Evolutionary conservation across 2,113 vertebrate species (phyloP).

Genomic region (Callionymus lyra): DNA sequence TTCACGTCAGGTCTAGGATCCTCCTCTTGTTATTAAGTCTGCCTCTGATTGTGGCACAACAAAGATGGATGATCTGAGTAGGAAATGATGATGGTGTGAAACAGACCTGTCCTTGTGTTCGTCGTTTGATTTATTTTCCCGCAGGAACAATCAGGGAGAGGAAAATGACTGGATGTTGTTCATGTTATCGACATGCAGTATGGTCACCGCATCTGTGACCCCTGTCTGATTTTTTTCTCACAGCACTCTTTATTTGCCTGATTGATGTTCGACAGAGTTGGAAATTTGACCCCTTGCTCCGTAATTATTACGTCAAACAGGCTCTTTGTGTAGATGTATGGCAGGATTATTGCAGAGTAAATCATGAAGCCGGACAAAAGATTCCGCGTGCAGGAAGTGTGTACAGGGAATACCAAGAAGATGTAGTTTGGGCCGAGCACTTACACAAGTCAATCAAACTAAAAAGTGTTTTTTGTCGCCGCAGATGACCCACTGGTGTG

Average conservation of each 20-base stretch:
- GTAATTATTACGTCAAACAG: conserved; percentile 11
- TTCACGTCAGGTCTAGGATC: conserved; percentile 5
- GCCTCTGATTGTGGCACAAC: neutral
- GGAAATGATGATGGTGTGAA: conserved; percentile 6
- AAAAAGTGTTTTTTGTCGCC: conserved; percentile 4
- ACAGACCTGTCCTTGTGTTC: conserved; percentile 5
- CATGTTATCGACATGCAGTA: conserved; percentile 7
- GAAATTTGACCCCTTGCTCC: neutral
- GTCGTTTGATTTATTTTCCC: conserved; percentile 21
- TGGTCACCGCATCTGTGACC: conserved; percentile 13
- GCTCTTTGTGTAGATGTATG: conserved; percentile 8
- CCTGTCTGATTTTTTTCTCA: conserved; percentile 1
- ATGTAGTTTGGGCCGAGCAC: neutral
- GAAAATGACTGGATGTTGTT: conserved; percentile 11
- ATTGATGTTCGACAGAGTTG: neutral
- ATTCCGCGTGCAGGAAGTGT: no score
- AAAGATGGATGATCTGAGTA: no score
- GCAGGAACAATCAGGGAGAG: conserved; percentile 3
- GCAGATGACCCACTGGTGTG: conserved; percentile 80
- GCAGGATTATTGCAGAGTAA: conserved; percentile 12
- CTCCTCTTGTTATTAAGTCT: neutral
- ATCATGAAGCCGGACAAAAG: conserved; percentile 1
- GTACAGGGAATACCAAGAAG: conserved; percentile 2
- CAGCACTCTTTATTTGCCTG: conserved; percentile 1
- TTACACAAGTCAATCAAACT: neutral